A percentile compares a stretch with the other conserved stretches of the same genome.
phyloP scores from a whole-genome alignment of 2,888 invertebrate genomes.

The Aleiodes testaceus region DNA sequence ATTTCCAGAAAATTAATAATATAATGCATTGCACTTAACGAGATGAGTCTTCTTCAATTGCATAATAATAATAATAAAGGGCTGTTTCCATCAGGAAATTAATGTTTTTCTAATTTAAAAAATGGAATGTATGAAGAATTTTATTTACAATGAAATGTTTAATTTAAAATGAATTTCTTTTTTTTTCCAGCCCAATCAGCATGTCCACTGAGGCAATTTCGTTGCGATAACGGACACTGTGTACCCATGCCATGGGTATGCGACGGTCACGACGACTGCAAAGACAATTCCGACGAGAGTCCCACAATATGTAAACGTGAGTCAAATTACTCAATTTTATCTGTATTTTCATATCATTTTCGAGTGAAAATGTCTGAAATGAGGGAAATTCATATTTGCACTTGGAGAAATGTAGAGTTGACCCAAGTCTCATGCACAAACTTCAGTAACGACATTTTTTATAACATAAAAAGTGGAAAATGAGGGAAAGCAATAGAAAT shows the following conservation, averaged over 20 bases:
- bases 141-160: too few species aligned
- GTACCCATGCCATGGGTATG: slow-evolving; percentile 86
- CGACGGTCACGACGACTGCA: slow-evolving; percentile 86
- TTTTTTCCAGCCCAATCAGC: slow-evolving; percentile 68
- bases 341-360: too few species aligned
- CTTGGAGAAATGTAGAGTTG: neutral
- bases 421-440: slow-evolving; percentile 8
- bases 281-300: slow-evolving; percentile 87
- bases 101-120: too few species aligned
- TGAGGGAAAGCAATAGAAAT: neutral
- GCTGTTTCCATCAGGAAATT: too few species aligned
- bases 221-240: slow-evolving; percentile 83
- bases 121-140: too few species aligned
- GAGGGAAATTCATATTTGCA: neutral
- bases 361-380: neutral
- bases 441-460: slow-evolving; percentile 7
- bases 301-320: slow-evolving; percentile 81
- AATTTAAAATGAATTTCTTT: slow-evolving; percentile 26
- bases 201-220: slow-evolving; percentile 83
- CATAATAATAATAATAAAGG: too few species aligned
- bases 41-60: too few species aligned
- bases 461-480: too few species aligned
- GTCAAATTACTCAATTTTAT: slow-evolving; percentile 51
- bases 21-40: too few species aligned
- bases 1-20: too few species aligned